Evolutionary conservation across 2,113 vertebrate genomes (phyloP).

Genomic region (Natator depressus): DNA sequence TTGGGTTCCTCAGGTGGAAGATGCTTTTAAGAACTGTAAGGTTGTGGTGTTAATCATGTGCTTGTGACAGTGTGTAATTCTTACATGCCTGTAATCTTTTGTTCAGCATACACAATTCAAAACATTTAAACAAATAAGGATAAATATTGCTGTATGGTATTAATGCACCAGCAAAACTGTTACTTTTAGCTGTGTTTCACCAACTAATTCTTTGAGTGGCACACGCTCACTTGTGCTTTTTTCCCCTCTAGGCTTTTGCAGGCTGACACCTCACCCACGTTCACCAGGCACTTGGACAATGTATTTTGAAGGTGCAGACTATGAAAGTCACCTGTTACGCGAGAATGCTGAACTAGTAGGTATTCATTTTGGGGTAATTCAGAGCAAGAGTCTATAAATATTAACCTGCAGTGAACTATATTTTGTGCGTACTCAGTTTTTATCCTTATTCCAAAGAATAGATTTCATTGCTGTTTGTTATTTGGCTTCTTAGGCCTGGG

Average conservation of each 20-base stretch:
- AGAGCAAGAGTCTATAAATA: not conserved
- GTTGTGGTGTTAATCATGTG: not conserved
- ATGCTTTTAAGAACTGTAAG: not conserved
- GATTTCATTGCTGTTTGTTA: not conserved
- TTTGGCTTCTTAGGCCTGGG: not conserved
- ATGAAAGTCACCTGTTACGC: constrained; percentile 89
- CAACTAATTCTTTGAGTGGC: not conserved
- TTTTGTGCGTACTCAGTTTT: not conserved
- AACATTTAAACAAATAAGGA: not conserved
- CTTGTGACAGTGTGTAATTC: not conserved
- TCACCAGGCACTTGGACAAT: constrained; percentile 96
- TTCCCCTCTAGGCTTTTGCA: constrained; percentile 87
- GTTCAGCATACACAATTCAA: not conserved
- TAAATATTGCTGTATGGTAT: not conserved
- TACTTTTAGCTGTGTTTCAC: not conserved
- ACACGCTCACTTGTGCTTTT: not conserved
- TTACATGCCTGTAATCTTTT: not conserved
- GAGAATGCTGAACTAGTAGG: constrained; percentile 91
- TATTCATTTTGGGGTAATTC: not conserved
- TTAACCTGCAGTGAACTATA: not conserved
- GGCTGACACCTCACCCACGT: constrained; percentile 87
- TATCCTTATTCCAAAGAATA: not conserved
- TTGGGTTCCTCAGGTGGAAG: not conserved
- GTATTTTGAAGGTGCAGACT: constrained; percentile 95
- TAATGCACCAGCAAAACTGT: not conserved